Conservation (phyloP, 2,888 invertebrate species). For the Heliconius hortense region DNA sequence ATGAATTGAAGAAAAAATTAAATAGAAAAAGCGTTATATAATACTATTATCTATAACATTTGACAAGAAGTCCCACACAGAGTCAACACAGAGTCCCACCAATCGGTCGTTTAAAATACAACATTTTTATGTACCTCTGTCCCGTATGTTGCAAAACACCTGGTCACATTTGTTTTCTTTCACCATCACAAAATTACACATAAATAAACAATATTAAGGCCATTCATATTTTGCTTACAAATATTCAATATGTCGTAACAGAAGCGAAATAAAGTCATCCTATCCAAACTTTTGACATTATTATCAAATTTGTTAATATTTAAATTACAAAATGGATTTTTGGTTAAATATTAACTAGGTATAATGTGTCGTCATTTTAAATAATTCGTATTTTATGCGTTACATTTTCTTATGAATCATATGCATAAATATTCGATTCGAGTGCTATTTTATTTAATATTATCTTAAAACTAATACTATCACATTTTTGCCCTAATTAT, state of each 20-base stretch:
- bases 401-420: background rate
- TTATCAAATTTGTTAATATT: background rate
- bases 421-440: too few relatives aligned
- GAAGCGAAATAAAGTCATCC: slow-evolving; percentile 12
- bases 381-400: background rate
- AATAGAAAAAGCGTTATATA: background rate
- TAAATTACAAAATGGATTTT: background rate
- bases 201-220: slow-evolving; percentile 18
- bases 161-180: slow-evolving; percentile 9
- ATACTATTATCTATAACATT: background rate
- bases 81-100: background rate
- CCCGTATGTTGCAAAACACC: background rate
- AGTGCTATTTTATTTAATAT: too few relatives aligned
- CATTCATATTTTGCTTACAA: slow-evolving; percentile 19
- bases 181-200: slow-evolving; percentile 17
- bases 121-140: background rate
- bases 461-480: background rate
- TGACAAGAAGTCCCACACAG: too few relatives aligned
- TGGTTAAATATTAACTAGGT: background rate
- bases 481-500: background rate
- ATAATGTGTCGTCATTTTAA: background rate
- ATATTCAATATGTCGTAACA: slow-evolving; percentile 8
- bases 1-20: background rate
- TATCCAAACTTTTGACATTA: slow-evolving; percentile 9
- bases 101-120: background rate